Conservation (phyloP, 2,888 invertebrate species). For the Monoplex corrugatus region DNA sequence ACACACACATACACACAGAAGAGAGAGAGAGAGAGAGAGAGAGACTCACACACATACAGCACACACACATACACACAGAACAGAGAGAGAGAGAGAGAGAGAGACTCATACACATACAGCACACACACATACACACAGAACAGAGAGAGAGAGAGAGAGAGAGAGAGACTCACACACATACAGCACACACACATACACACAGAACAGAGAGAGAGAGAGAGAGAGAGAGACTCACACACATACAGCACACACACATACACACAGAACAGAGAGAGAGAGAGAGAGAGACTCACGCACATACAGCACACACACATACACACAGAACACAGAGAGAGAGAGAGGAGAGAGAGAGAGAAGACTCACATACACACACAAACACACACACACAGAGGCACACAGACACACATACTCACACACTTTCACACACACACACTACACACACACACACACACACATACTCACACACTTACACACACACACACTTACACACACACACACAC, state of each 20-base stretch:
- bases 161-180: too few relatives aligned
- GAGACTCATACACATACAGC: too few relatives aligned
- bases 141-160: too few relatives aligned
- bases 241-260: not conserved
- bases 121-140: too few relatives aligned
- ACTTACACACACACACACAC: conserved; percentile 26
- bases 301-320: not conserved
- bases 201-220: too few relatives aligned
- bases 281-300: not conserved
- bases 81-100: too few relatives aligned
- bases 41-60: too few relatives aligned
- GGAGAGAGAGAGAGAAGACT: not conserved
- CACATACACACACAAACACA: not conserved
- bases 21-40: too few relatives aligned
- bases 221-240: not conserved
- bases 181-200: too few relatives aligned
- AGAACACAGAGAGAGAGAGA: not conserved
- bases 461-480: conserved; percentile 10
- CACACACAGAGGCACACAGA: conserved; percentile 3
- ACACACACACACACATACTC: conserved; percentile 8
- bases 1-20: too few relatives aligned
- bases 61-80: too few relatives aligned
- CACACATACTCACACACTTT: not conserved
- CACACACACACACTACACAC: not conserved
- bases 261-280: not conserved